Evolutionary conservation across 2,888 invertebrate genomes (phyloP).

Genomic region (Trisateles emortualis): DNA sequence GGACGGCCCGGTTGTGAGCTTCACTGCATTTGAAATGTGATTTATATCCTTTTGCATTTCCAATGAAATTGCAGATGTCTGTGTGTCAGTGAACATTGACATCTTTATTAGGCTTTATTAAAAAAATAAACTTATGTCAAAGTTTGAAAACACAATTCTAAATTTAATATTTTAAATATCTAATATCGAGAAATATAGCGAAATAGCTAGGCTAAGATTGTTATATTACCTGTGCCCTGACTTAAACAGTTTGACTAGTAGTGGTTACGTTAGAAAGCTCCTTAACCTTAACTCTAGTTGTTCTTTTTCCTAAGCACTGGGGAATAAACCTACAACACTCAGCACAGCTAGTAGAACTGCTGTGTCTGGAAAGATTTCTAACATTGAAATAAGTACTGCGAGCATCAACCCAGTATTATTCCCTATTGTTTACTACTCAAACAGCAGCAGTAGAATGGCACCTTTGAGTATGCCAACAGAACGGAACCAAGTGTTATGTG

Average conservation of each 20-base stretch:
- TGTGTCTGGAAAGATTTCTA: neutral
- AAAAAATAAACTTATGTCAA: too few species aligned
- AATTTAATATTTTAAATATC: too few species aligned
- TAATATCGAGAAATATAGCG: too few species aligned
- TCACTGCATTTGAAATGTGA: constrained; percentile 74
- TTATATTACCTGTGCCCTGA: too few species aligned
- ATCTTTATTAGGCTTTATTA: constrained; percentile 41
- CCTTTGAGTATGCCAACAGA: constrained; percentile 37
- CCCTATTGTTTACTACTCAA: constrained; percentile 33
- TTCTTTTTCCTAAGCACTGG: too few species aligned
- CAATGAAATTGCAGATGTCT: constrained; percentile 70
- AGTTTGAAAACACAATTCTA: too few species aligned
- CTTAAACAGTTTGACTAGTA: too few species aligned
- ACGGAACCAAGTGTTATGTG: constrained; percentile 29
- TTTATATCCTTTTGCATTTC: constrained; percentile 70
- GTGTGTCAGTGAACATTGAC: constrained; percentile 32
- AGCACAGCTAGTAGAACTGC: too few species aligned
- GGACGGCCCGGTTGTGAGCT: constrained; percentile 51
- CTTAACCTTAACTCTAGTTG: too few species aligned
- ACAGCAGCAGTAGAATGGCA: constrained; percentile 29
- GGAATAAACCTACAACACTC: too few species aligned
- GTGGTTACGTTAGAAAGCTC: too few species aligned
- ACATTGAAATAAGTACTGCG: neutral
- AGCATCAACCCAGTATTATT: neutral
- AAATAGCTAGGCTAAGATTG: too few species aligned